These are phyloP conservation scores for Polylopha cassiicola DNA, from an alignment of 2,888 invertebrate genomes.

Conservation along the genomic window DNA sequence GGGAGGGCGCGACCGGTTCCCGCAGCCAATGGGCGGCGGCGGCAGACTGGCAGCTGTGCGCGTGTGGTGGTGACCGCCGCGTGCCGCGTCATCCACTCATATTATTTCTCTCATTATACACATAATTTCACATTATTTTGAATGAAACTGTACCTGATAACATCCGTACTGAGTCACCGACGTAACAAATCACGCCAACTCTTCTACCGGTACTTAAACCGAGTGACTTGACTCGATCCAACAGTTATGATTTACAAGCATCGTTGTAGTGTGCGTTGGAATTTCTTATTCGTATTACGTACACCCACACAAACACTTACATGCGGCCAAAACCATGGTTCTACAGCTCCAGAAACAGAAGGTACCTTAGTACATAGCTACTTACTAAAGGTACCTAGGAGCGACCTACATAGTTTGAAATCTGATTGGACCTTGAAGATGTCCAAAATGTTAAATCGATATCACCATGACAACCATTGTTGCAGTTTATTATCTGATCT, in stretches of 20 bases:
- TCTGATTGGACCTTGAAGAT: conserved; percentile 16
- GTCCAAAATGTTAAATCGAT: conserved; percentile 39
- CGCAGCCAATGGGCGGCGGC: conserved; percentile 62
- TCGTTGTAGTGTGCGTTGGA: conserved; percentile 31
- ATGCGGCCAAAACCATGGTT: conserved; percentile 8
- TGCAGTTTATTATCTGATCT: too few species aligned
- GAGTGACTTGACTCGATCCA: conserved; percentile 27
- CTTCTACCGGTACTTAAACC: conserved; percentile 27
- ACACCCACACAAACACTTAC: conserved; percentile 18
- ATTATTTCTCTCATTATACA: conserved; percentile 55
- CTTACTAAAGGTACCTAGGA: not conserved
- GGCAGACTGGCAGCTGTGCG: conserved; percentile 66
- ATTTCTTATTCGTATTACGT: conserved; percentile 32
- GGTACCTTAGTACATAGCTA: conserved; percentile 4
- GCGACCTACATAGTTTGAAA: not conserved
- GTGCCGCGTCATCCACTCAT: conserved; percentile 50
- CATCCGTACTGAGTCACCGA: conserved; percentile 46
- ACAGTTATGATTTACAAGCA: conserved; percentile 29
- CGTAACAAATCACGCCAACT: conserved; percentile 36
- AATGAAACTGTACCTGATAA: conserved; percentile 58
- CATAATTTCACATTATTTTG: conserved; percentile 57
- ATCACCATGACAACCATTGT: conserved; percentile 47
- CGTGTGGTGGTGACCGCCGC: conserved; percentile 42
- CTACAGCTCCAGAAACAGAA: not conserved
- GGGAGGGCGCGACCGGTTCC: conserved; percentile 61